Evolutionary conservation across 2,113 vertebrate genomes (phyloP), one percentile per base, ranked within the genome.

Genomic region (Ranitomeya imitator): DNA sequence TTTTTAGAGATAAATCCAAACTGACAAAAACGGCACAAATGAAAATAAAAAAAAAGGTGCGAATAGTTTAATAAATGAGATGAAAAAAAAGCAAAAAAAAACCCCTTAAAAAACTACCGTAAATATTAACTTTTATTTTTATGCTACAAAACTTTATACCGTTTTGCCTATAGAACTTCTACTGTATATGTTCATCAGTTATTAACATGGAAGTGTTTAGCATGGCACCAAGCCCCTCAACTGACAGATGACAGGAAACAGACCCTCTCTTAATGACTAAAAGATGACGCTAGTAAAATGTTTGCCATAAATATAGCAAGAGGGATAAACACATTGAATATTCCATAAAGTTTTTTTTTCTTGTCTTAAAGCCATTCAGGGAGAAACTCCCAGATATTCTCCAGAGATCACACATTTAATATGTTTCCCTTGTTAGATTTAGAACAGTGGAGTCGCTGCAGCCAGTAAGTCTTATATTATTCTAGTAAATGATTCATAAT

Each of bases 271-370:
- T 85, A 85, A 85, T 85, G 45, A 85, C 83, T 73, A 73, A 57
- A 85, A 85, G 67, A 74, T 85, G 83, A 71, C 13, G 83, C 83
- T 74, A 18, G 83, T 85, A 69, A 71, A 85, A 73, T 74, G 52
- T 73, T 83, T 85, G 67, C 67, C 83, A 85, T 85, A 85, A 71
- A 85, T 55, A 57, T 52, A 73, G 83, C 54, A 59, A 52, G n/a
- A 73, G 83, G 65, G 51, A 71, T 85, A 85, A 83, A 85, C 67
- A 73, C 65, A 57, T 21, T 85, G 65, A 31, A 57, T 57, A 63
- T 59, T 85, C 83, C 83, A 74, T 59, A 54, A 52, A 67, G 81
- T 45, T 45, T 82, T 45, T 45, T 45, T 63, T 21, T 63, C 59
- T 82, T 16, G 12, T 80, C 59, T 21, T 82, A 61, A 61, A 60